These are phyloP conservation scores for Anarsia innoxiella DNA, from an alignment of 2,888 invertebrate species.

Conservation along the genomic window DNA sequence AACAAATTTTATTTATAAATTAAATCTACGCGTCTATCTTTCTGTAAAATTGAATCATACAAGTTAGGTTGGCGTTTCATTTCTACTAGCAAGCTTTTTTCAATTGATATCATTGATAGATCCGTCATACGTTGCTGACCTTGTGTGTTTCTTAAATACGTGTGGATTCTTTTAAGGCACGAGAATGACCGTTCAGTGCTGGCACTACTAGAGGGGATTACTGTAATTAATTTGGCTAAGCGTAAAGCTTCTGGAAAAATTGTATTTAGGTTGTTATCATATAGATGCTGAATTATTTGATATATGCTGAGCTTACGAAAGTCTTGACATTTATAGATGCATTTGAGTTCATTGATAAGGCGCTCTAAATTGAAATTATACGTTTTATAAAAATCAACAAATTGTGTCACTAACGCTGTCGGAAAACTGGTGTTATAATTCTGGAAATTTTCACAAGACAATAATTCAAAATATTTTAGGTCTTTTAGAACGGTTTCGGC, in stretches of 20 bases:
- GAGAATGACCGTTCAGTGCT: slow-evolving; percentile 7
- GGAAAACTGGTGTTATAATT: neutral
- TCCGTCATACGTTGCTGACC: slow-evolving; percentile 5
- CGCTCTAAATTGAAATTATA: neutral
- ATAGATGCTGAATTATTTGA: neutral
- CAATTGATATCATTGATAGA: slow-evolving; percentile 5
- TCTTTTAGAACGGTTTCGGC: neutral
- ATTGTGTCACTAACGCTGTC: neutral
- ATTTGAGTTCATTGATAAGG: neutral
- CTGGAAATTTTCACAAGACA: neutral
- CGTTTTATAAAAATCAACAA: neutral
- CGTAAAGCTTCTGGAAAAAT: neutral
- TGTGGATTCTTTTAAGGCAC: slow-evolving; percentile 4
- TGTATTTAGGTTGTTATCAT: no score
- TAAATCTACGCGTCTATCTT: slow-evolving; percentile 3
- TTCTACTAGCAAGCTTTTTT: neutral
- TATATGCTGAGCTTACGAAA: neutral
- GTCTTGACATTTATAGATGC: neutral
- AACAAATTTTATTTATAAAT: slow-evolving; percentile 1
- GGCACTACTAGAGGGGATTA: neutral
- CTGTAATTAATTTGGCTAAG: neutral
- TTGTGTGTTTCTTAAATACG: slow-evolving; percentile 7
- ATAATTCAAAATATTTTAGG: neutral
- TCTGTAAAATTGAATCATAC: neutral
- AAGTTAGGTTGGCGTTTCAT: neutral